Evolutionary conservation across 2,797 vertebrate species (phyloP), one percentile per base, ranked within the genome.

Genomic region (Platyrinchus mystaceus): DNA sequence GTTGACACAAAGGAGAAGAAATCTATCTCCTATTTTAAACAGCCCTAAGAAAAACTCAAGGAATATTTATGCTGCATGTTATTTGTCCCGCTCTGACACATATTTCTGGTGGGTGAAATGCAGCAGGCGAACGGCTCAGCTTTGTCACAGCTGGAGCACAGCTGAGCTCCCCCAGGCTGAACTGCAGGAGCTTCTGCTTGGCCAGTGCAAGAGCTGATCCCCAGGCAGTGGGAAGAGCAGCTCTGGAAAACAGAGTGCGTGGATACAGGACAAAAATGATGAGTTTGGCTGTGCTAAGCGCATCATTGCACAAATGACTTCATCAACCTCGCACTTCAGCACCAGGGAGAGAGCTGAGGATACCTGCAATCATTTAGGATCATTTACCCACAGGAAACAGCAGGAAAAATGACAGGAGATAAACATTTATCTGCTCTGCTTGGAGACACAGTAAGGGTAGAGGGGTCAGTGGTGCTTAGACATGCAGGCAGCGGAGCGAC

Each of bases 351-450:
- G 64, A 12, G 0, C 64, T 11, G 64, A 78, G 82, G 70, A 53
- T 47, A 23, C 39, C 1, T 11, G 24, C 43, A 67, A 59, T 53
- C 82, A 13, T 47, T 68, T 50, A 84, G 78, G 56, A 91, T 76
- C 74, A 39, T 70, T 87, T 22, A 67, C 24, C 47, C 86, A n/a
- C 56, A 28, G 37, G 49, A 52, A 91, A 39, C 44, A 75, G 52
- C 30, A 58, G 71, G 60, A 46, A 64, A 95, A 94, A 91, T 34
- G 73, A 68, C 68, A 94, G 75, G 78, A 92, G 93, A 58, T 6
- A 34, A 92, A 87, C 12, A 50, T 87, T 86, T 52, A 28, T 89
- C 78, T 77, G 77, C 63, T 58, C 53, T 70, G 81, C 67, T 55
- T 67, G 59, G 47, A 95, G 83, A 28, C 32, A 30, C 26, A 13